phyloP scores from a whole-genome alignment of 2,888 invertebrate species.

The Rhingia rostrata region DNA sequence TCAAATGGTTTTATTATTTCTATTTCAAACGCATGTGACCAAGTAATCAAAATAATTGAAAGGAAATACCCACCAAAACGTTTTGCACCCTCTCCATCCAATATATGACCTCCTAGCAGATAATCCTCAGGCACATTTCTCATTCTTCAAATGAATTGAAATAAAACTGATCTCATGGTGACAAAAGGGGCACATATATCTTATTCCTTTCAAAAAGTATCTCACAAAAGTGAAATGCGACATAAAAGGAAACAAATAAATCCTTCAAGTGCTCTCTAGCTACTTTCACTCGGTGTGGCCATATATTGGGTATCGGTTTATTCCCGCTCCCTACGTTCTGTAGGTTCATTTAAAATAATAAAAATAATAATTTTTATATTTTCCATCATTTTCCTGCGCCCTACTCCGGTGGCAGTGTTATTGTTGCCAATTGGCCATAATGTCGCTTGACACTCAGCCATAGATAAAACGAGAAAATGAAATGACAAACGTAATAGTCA shows the following conservation, averaged over 20 bases:
- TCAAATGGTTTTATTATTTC: too few species aligned
- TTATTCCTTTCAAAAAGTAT: too few species aligned
- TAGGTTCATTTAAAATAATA: conserved; percentile 56
- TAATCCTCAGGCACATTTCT: too few species aligned
- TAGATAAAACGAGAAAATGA: conserved; percentile 32
- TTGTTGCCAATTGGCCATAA: conserved; percentile 64
- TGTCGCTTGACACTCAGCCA: conserved; percentile 31
- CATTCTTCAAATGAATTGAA: too few species aligned
- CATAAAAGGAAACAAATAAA: conserved; percentile 60
- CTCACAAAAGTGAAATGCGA: conserved; percentile 32
- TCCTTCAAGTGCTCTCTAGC: conserved; percentile 39
- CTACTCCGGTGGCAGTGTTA: conserved; percentile 29
- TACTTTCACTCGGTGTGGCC: conserved; percentile 51
- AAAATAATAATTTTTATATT: conserved; percentile 57
- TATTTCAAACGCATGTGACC: too few species aligned
- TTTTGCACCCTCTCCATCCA: too few species aligned
- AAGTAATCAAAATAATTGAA: too few species aligned
- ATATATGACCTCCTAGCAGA: too few species aligned
- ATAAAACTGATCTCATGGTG: too few species aligned
- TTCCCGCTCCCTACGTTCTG: not conserved
- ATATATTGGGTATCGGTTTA: conserved; percentile 4
- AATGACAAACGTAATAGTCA: conserved; percentile 22
- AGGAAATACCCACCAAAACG: too few species aligned
- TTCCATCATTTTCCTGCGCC: conserved; percentile 27
- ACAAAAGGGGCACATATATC: too few species aligned